These are phyloP conservation scores for Donacobius atricapilla DNA, from an alignment of 2,113 vertebrate genomes.

Conservation along the genomic window DNA sequence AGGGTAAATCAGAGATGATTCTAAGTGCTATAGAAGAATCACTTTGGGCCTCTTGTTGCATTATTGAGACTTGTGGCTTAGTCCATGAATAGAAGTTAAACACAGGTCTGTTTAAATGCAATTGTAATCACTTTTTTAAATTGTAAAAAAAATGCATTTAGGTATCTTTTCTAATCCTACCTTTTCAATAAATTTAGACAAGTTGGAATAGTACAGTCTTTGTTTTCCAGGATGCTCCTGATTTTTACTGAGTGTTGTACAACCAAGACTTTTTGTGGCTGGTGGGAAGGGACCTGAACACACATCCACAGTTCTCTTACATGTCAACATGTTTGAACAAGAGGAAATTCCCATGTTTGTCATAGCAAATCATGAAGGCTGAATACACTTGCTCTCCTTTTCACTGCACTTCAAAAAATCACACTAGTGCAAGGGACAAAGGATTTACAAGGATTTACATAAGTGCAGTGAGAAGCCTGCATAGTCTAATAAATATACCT, in stretches of 20 bases:
- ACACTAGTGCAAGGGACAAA: neutral
- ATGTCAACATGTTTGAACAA: neutral
- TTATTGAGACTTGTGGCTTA: neutral
- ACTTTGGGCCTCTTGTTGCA: neutral
- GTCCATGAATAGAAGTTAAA: neutral
- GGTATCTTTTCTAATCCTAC: neutral
- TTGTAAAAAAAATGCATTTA: neutral
- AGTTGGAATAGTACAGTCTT: neutral
- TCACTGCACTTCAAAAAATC: neutral
- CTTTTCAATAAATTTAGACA: neutral
- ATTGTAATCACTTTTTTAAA: neutral
- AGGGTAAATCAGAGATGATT: neutral
- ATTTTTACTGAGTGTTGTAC: neutral
- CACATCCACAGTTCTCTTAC: neutral
- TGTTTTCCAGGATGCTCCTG: neutral
- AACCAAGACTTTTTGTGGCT: neutral
- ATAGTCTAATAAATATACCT: neutral
- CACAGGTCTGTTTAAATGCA: neutral
- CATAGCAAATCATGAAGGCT: neutral
- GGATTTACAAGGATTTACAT: neutral
- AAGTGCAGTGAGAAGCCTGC: neutral
- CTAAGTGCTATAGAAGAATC: neutral
- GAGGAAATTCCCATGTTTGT: neutral
- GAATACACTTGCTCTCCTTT: neutral
- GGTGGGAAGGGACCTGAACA: neutral